A percentile compares a stretch with the other conserved stretches of the same genome.
Conservation (phyloP, 1,140 invertebrate genomes). For the Augochlora pura region DNA sequence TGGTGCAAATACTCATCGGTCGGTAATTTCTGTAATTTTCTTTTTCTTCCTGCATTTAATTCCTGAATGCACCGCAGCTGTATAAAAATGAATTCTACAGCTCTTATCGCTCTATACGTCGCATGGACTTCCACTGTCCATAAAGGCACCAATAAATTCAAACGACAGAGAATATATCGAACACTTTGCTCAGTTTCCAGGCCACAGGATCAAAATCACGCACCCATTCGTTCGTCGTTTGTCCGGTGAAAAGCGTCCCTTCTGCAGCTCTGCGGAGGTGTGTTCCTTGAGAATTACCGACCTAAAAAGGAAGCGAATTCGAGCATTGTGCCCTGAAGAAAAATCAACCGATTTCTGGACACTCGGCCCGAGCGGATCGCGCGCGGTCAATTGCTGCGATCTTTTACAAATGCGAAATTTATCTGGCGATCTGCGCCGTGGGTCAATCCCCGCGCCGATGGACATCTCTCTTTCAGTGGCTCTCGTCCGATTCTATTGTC, state of each 20-base stretch:
- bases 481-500: slow-evolving; percentile 53
- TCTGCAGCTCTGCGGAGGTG: neutral
- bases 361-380: slow-evolving; percentile 23
- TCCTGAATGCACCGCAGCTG: no score
- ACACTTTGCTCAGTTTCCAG: no score
- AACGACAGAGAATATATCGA: no score
- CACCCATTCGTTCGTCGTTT: slow-evolving; percentile 47
- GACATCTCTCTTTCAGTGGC: slow-evolving; percentile 37
- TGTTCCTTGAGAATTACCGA: slow-evolving; percentile 50
- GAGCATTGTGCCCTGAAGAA: slow-evolving; percentile 35
- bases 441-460: slow-evolving; percentile 15
- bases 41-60: no score
- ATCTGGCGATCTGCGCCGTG: slow-evolving; percentile 63
- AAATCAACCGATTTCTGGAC: slow-evolving; percentile 40
- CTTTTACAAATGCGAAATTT: slow-evolving; percentile 66
- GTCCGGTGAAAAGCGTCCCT: slow-evolving; percentile 20
- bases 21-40: no score
- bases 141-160: no score
- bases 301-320: slow-evolving; percentile 1
- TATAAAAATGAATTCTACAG: no score
- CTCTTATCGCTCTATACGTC: no score
- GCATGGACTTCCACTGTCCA: no score
- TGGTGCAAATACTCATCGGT: no score
- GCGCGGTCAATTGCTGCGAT: slow-evolving; percentile 40
- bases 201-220: no score